Evolutionary conservation across 2,797 vertebrate species (phyloP).

Genomic region (Hoplostethus mediterraneus): DNA sequence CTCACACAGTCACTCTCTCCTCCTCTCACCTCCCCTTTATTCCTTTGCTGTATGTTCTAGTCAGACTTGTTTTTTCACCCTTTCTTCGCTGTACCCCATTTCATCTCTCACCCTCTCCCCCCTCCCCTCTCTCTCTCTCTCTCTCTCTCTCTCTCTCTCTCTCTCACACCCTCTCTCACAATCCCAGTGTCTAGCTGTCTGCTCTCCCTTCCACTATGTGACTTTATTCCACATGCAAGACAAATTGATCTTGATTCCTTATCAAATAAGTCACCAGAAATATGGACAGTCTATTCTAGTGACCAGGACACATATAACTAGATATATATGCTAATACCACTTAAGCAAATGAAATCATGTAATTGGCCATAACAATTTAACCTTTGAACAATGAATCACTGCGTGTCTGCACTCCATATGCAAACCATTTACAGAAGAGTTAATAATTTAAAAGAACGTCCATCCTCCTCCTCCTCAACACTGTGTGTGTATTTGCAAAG

Average conservation of each 20-base stretch:
- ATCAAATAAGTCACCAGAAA: conserved; percentile 45
- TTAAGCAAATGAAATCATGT: conserved; percentile 74
- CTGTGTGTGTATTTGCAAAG: conserved; percentile 5
- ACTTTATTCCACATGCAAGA: conserved; percentile 7
- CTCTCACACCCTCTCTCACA: background rate
- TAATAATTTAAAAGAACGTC: conserved; percentile 55
- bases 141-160: conserved; percentile 5
- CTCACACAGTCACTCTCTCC: background rate
- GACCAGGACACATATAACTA: conserved; percentile 48
- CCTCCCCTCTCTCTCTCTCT: background rate
- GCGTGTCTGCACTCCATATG: conserved; percentile 61
- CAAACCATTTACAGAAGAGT: conserved; percentile 70
- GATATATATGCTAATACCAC: conserved; percentile 75
- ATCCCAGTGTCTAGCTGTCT: conserved; percentile 20
- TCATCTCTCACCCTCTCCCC: background rate
- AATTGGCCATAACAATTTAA: conserved; percentile 62
- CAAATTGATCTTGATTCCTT: conserved; percentile 52
- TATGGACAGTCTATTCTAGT: conserved; percentile 22
- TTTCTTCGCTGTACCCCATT: conserved; percentile 2
- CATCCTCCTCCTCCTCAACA: conserved; percentile 14
- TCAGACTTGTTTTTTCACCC: background rate
- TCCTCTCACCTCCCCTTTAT: background rate
- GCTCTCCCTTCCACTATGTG: background rate
- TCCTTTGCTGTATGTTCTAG: background rate
- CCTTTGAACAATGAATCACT: conserved; percentile 70